Base-by-base conservation (phyloP, 2,888 invertebrate species). In the Acholoe squamosa region DNA sequence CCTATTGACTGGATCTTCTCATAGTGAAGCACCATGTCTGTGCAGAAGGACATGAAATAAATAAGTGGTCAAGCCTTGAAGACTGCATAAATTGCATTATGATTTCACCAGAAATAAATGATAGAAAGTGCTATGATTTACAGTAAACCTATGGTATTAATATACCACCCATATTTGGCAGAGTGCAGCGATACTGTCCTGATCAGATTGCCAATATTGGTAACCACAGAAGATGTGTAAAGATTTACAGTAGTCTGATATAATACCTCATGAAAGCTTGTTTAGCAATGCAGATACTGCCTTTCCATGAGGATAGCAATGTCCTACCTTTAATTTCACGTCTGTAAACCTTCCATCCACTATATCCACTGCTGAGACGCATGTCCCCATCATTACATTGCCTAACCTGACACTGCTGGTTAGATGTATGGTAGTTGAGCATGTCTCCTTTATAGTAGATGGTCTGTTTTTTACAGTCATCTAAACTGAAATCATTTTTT, bases 261-360 rank as follows among this genome's bases (percentile, higher is more conserved):
- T n/a, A n/a, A n/a, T n/a, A n/a, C n/a, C n/a, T n/a, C n/a, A n/a
- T n/a, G n/a, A n/a, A n/a, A n/a, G n/a, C n/a, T n/a, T n/a, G n/a
- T n/a, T n/a, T n/a, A n/a, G n/a, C n/a, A n/a, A n/a, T n/a, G n/a
- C n/a, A n/a, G n/a, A n/a, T n/a, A n/a, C n/a, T n/a, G n/a, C n/a
- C n/a, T n/a, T n/a, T n/a, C n/a, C n/a, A n/a, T n/a, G n/a, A n/a
- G n/a, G 54, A 54, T 54, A 54, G 54, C 12, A 54, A 61, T n/a
- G 61, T 5, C 84, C 7, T 43, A 84, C 84, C 43, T 1, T 12
- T 0, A 43, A 84, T 19, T 10, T 84, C 51, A 0, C 84, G 33
- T 10, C 84, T 34, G 43, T 51, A 84, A 22, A 84, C 43, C 51
- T 22, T 22, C 84, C 84, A 84, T n/a, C 84, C 34, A 33, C 84